Base-by-base conservation (phyloP, 1,140 invertebrate species). In the Protaetia brevitarsis region DNA sequence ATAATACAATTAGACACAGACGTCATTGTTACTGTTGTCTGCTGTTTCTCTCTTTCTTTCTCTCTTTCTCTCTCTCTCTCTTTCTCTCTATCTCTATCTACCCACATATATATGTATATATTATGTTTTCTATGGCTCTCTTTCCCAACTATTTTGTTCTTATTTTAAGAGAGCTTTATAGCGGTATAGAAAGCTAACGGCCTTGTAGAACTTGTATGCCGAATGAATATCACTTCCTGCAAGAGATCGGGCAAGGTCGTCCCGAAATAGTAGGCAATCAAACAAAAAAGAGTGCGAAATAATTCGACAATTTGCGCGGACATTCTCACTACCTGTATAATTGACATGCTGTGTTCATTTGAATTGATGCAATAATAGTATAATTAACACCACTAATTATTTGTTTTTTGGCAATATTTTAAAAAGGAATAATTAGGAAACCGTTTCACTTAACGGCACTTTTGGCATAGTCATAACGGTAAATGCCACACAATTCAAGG, bases 101-200 rank as follows among this genome's bases (percentile, higher is more conserved):
- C n/a, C n/a, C n/a, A n/a, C n/a, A n/a, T n/a, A n/a, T n/a, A n/a
- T n/a, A n/a, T n/a, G n/a, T n/a, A n/a, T n/a, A n/a, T n/a, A n/a
- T n/a, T n/a, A 8, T 8, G 16, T 13, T 16, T 45, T 21, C 16
- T 6, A 21, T 45, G 23, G 13, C 10, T 7, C 23, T 10, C 19
- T 13, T 45, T 19, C 41, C 16, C 41, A 45, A 13, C 19, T 21
- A 45, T 19, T 13, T 5, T 45, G 19, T 45, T 45, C 16, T 36
- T 36, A 13, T 45, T 45, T 16, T 21, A 21, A 16, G 41, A 45
- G 41, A 45, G 41, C 41, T 45, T 45, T 45, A 45, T 45, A 45
- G 41, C 41, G 41, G 41, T 45, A 45, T 45, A 45, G 41, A 45
- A 45, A 45, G 41, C 41, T 45, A 45, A 45, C 41, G 41, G 23